phyloP scores from a whole-genome alignment of 2,113 vertebrate genomes.

The Dolichallabes microphthalmus region DNA sequence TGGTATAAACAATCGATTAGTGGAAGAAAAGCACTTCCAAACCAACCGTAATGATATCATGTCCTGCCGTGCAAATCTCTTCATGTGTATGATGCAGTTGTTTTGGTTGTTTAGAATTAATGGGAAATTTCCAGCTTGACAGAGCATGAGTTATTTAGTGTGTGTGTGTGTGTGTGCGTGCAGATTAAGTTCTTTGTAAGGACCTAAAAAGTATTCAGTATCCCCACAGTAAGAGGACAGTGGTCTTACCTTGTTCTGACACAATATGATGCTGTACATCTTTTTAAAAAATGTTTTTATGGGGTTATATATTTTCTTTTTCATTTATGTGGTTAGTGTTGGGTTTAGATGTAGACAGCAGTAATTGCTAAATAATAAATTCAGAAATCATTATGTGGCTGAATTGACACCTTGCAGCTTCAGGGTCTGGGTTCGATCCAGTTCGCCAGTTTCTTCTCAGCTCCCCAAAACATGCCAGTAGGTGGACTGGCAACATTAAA shows the following conservation, averaged over 20 bases:
- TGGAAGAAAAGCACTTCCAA: constrained; percentile 48
- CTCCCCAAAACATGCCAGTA: background rate
- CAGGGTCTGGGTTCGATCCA: background rate
- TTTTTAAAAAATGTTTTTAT: too few species aligned
- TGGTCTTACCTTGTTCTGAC: background rate
- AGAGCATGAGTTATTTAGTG: constrained; percentile 66
- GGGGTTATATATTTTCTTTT: background rate
- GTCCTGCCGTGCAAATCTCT: constrained; percentile 55
- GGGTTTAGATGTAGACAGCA: background rate
- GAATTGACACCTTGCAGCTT: background rate
- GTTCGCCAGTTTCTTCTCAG: background rate
- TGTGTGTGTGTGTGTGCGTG: constrained; percentile 54
- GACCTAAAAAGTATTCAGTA: background rate
- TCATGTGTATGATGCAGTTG: constrained; percentile 54
- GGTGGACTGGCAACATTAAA: background rate
- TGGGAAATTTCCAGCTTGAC: constrained; percentile 71
- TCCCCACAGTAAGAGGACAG: background rate
- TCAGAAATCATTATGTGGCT: background rate
- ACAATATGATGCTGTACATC: background rate
- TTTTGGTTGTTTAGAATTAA: constrained; percentile 68
- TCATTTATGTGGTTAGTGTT: background rate
- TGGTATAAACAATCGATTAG: constrained; percentile 66
- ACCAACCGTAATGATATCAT: constrained; percentile 67
- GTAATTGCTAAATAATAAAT: background rate
- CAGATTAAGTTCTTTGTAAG: too few species aligned